Evolutionary conservation across 2,888 invertebrate genomes (phyloP), one percentile per base, ranked within the genome.

Genomic region (Amaurobius ferox): DNA sequence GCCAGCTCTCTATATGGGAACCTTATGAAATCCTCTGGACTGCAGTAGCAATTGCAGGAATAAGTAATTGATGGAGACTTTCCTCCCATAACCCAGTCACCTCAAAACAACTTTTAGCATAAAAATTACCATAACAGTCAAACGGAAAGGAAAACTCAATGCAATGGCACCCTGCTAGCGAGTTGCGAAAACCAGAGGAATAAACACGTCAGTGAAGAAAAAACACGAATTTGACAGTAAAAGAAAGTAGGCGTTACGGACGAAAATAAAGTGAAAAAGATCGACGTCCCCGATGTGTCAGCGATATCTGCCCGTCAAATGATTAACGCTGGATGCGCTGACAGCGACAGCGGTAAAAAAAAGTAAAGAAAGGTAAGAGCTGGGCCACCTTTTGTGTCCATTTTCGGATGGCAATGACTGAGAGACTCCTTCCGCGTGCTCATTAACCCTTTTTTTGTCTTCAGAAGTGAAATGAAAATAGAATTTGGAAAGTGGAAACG

Each of bases 281-380:
- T 5, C 35, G 5, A 23, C 64, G 83, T 85, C 77, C 83, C 72
- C 83, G 55, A 77, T 72, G 32, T 77, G 83, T 85, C 83, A 85
- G 29, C 61, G 61, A 72, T 85, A 77, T 85, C 72, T 66, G 39
- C 39, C 23, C 29, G 80, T 48, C 83, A 23, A 77, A 67, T 85
- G 83, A 85, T 85, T 39, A 77, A 77, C 77, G 66, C 35, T 40
- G 64, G 32, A 72, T 39, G 71, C 72, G 64, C 67, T 55, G 83
- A 85, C 72, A 83, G 68, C 40, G 62, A n/a, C 61, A 30, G 30
- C 39, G 55, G 23, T 48, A 70, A 77, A 83, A 77, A 77, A 83
- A 83, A 44, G 2, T 13, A 44, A 44, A 44, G 6, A 44, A 44
- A 44, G 6, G n/a, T n/a, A n/a, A n/a, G n/a, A n/a, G n/a, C n/a